phyloP scores from a whole-genome alignment of 1,140 invertebrate species.

The Muscidifurax raptorellus region DNA sequence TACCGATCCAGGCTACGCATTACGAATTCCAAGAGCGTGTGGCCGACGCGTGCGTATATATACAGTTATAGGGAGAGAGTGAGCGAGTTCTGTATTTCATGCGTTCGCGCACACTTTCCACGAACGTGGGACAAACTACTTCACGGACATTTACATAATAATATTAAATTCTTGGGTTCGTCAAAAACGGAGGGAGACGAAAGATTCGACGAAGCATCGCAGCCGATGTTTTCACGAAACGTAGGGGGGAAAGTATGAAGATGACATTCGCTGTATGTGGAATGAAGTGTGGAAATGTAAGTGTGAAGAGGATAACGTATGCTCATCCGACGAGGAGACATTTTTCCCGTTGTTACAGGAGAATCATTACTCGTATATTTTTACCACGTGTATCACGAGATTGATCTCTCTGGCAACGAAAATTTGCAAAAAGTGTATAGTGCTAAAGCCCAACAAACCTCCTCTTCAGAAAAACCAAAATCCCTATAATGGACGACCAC shows the following conservation, averaged over 20 bases:
- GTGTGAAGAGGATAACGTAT: background rate
- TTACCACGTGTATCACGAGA: too few species aligned
- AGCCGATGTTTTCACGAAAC: too few species aligned
- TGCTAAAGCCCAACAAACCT: background rate
- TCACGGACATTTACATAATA: slow-evolving; percentile 20
- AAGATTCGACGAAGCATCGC: background rate
- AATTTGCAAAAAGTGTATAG: background rate
- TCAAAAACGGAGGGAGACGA: slow-evolving; percentile 20
- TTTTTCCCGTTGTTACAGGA: background rate
- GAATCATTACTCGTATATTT: too few species aligned
- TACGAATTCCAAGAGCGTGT: slow-evolving; percentile 26
- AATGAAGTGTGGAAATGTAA: slow-evolving; percentile 1
- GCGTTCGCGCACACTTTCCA: slow-evolving; percentile 22
- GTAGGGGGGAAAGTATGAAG: background rate
- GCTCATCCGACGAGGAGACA: background rate
- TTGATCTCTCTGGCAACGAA: background rate
- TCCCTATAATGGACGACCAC: slow-evolving; percentile 79
- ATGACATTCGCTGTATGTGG: slow-evolving; percentile 41
- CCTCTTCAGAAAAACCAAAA: background rate
- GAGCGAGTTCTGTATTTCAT: slow-evolving; percentile 13
- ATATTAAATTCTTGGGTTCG: slow-evolving; percentile 20
- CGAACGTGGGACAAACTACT: slow-evolving; percentile 5
- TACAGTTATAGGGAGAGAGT: background rate
- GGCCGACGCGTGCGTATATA: background rate
- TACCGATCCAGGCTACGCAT: slow-evolving; percentile 14